A percentile compares a stretch with the other conserved stretches of the same genome.
Conservation (phyloP, 2,888 invertebrate genomes). For the Lathronympha strigana region DNA sequence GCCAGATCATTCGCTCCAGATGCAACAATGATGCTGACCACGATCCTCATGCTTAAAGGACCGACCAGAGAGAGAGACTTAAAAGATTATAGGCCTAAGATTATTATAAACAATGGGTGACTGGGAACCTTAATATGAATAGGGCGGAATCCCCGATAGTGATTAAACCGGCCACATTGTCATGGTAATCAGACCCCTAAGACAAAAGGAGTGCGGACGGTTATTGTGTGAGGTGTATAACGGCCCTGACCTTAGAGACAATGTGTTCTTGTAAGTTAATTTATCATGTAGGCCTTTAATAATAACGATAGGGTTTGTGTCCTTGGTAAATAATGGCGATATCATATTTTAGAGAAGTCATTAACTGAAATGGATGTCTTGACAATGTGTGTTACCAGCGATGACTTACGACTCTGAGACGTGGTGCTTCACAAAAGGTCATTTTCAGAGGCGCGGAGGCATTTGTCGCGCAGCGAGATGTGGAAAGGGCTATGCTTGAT, state of each 20-base stretch:
- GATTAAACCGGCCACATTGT: constrained; percentile 9
- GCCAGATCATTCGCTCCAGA: no score
- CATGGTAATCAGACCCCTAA: constrained; percentile 16
- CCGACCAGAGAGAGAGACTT: no score
- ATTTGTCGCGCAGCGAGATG: no score
- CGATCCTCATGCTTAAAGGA: no score
- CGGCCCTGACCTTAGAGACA: not conserved
- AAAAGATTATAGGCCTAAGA: not conserved
- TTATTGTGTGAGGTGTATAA: constrained; percentile 9
- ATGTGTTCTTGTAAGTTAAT: not conserved
- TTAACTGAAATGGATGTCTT: no score
- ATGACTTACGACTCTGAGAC: no score
- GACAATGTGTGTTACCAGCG: no score
- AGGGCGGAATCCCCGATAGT: constrained; percentile 2
- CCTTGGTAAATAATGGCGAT: not conserved
- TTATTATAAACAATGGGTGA: not conserved
- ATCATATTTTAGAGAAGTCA: not conserved
- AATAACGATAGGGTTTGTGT: not conserved
- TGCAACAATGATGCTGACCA: no score
- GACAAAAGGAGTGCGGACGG: constrained; percentile 2
- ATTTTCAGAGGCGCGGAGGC: no score
- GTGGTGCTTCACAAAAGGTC: no score
- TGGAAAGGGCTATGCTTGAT: no score
- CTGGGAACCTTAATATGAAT: not conserved
- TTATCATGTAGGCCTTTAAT: constrained; percentile 1